phyloP scores from a whole-genome alignment of 2,888 invertebrate species.

The Sicus ferrugineus region DNA sequence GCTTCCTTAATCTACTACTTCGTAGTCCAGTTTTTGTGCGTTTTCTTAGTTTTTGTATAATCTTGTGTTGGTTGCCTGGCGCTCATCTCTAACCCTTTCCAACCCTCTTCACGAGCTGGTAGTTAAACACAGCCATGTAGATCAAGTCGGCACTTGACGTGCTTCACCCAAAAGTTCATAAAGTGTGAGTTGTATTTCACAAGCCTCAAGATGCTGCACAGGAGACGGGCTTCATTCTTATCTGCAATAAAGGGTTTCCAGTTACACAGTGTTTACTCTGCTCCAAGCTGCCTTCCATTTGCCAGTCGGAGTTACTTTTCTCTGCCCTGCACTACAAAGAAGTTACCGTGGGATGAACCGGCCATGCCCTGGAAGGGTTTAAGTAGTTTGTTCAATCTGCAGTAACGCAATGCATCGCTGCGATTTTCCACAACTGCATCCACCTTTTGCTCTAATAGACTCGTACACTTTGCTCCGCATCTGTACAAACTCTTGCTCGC shows the following conservation, averaged over 20 bases:
- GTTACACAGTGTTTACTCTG: too few relatives aligned
- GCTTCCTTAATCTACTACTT: too few relatives aligned
- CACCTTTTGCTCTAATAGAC: neutral
- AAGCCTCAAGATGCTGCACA: constrained; percentile 20
- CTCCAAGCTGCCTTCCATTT: neutral
- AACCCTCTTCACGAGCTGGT: neutral
- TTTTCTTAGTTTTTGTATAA: too few relatives aligned
- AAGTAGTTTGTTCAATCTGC: neutral
- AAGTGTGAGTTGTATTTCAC: too few relatives aligned
- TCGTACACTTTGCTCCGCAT: neutral
- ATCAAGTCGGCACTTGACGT: constrained; percentile 32
- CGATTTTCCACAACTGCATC: neutral
- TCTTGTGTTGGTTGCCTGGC: neutral
- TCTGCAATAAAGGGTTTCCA: neutral
- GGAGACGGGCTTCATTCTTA: neutral
- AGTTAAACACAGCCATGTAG: constrained; percentile 22
- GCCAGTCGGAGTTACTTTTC: neutral
- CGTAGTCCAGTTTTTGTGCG: too few relatives aligned
- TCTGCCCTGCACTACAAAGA: neutral
- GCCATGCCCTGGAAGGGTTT: neutral
- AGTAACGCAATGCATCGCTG: neutral
- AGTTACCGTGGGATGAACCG: too few relatives aligned
- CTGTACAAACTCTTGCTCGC: neutral
- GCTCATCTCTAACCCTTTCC: too few relatives aligned
- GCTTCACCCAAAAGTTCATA: constrained; percentile 24